Conservation (phyloP, 2,797 vertebrate genomes). For the Sus cebifrons region DNA sequence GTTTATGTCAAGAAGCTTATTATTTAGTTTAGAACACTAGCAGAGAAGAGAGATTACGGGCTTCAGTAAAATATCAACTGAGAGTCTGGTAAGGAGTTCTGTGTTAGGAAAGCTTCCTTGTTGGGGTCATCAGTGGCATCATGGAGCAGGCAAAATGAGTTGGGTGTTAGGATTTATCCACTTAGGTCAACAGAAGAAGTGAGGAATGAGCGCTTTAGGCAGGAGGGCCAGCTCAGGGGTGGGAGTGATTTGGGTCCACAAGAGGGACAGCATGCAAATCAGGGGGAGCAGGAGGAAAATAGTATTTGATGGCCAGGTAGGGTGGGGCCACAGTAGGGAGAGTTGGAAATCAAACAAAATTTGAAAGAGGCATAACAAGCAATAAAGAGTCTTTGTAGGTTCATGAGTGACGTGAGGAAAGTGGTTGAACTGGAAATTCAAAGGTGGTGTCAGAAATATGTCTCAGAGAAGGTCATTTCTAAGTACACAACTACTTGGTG, state of each 20-base stretch:
- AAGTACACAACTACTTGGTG: constrained; percentile 39
- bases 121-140: background rate
- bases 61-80: background rate
- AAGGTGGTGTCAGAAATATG: constrained; percentile 75
- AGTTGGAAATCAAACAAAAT: constrained; percentile 49
- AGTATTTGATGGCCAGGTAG: background rate
- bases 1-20: background rate
- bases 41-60: constrained; percentile 23
- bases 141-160: background rate
- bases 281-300: constrained; percentile 9
- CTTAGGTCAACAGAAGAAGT: background rate
- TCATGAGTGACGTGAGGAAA: constrained; percentile 72
- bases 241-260: background rate
- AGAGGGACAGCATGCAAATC: background rate
- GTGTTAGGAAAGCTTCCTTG: background rate
- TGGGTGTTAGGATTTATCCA: constrained; percentile 4
- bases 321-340: background rate
- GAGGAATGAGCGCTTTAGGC: background rate
- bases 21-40: background rate
- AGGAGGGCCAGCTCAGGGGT: background rate
- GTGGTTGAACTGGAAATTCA: constrained; percentile 86
- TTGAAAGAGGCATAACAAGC: constrained; percentile 48
- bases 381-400: constrained; percentile 79
- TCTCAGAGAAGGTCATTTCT: constrained; percentile 72
- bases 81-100: background rate